Conservation (phyloP, 2,113 vertebrate species). For the Pongo abelii region DNA sequence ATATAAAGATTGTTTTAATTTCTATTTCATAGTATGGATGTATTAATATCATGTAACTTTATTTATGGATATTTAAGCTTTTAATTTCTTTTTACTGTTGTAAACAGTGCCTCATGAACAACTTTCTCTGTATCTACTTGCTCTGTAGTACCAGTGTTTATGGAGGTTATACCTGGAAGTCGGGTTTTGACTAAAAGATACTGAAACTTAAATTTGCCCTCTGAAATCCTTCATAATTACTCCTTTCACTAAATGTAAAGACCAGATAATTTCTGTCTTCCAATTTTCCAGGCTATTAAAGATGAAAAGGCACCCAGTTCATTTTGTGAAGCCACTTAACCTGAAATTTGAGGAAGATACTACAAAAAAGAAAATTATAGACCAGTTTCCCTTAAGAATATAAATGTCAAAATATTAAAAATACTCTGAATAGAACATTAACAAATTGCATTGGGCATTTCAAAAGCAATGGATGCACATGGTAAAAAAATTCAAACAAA, state of each 20-base stretch:
- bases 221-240: neutral
- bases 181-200: neutral
- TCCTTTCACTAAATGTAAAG: neutral
- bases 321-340: neutral
- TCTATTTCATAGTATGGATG: neutral
- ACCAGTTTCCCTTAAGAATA: neutral
- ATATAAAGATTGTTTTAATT: neutral
- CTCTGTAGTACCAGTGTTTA: neutral
- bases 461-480: neutral
- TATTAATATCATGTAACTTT: neutral
- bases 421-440: neutral
- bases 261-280: conserved; percentile 12
- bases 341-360: neutral
- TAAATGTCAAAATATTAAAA: neutral
- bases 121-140: neutral
- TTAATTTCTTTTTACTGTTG: neutral
- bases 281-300: neutral
- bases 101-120: neutral
- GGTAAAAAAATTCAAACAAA: neutral
- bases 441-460: neutral
- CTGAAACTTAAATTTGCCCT: neutral
- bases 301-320: neutral
- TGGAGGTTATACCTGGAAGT: neutral
- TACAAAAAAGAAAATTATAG: neutral
- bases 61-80: neutral